These are phyloP conservation scores for Schizopygopsis malacanthus DNA, from an alignment of 2,797 vertebrate species.

Conservation along the genomic window DNA sequence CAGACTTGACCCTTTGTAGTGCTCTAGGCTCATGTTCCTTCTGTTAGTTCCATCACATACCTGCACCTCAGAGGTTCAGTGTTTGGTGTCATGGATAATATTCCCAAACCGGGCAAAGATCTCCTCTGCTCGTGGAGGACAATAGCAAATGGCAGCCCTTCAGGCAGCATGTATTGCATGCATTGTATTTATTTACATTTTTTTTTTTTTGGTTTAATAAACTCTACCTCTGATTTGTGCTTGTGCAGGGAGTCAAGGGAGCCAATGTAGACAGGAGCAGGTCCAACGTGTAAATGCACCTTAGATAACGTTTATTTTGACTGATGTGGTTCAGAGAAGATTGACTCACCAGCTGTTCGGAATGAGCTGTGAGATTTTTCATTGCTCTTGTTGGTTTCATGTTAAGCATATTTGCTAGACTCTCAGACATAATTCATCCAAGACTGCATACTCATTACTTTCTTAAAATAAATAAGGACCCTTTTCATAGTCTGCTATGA, in stretches of 20 bases:
- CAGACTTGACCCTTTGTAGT: slow-evolving; percentile 35
- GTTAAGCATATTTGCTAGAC: slow-evolving; percentile 5
- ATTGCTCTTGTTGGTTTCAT: slow-evolving; percentile 3
- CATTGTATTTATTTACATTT: not conserved
- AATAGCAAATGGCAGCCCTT: slow-evolving; percentile 55
- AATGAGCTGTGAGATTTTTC: slow-evolving; percentile 23
- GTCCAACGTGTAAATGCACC: slow-evolving; percentile 35
- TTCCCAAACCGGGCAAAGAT: slow-evolving; percentile 57
- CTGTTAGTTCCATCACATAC: slow-evolving; percentile 49
- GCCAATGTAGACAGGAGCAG: slow-evolving; percentile 27
- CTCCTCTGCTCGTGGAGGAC: slow-evolving; percentile 65
- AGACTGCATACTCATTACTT: not conserved
- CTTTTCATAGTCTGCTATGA: not conserved
- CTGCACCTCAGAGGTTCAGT: slow-evolving; percentile 50
- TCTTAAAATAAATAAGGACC: not conserved
- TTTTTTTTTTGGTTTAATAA: slow-evolving; percentile 44
- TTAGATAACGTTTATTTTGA: slow-evolving; percentile 55
- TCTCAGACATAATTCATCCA: slow-evolving; percentile 17
- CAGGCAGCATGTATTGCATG: not conserved
- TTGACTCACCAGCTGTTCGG: slow-evolving; percentile 55
- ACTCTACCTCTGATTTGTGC: slow-evolving; percentile 47
- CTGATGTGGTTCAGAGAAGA: slow-evolving; percentile 54
- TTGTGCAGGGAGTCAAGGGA: slow-evolving; percentile 39
- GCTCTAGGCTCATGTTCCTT: slow-evolving; percentile 38
- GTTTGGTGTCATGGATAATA: slow-evolving; percentile 33